Base-by-base conservation (phyloP, 2,113 vertebrate species). In the Tursiops truncatus region DNA sequence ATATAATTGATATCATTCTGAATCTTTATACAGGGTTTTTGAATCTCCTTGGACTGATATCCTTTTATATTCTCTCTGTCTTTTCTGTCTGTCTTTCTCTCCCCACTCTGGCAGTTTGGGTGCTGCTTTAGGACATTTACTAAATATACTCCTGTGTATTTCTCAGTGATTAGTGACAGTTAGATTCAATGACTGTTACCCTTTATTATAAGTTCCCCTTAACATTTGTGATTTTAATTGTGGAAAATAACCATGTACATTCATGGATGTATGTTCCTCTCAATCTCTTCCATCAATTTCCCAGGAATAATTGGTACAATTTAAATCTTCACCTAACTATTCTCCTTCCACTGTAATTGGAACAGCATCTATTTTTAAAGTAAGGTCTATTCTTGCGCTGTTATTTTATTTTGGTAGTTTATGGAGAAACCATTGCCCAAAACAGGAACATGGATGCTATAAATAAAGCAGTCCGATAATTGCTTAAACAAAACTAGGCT, bases 311-410 rank as follows among this genome's bases (percentile, higher is more conserved):
- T 20, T 84, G 73, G 41, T n/a, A 58, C 80, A 33, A 63, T 77
- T 84, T 91, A 84, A 87, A 88, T 71, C 74, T 88, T 82, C 3
- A 92, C 10, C 85, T 84, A 82, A 93, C 47, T 84, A 5, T 92
- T 84, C 58, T 67, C 56, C 26, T 95, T 92, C 93, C 60, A 44
- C 73, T 94, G 28, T 94, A 65, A 95, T 89, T 96, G 73, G 77
- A 58, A 31, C 77, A 31, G 28, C 4, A 89, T 25, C 96, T 97
- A 95, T 88, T 97, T 97, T 98, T 96, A 97, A 97, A 95, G 31
- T 63, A 90, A 96, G 67, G 58, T 53, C 85, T 95, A 80, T 76
- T 95, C 76, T 89, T 88, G 74, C 62, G 25, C 60, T n/a, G 15
- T 81, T 90, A 74, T 90, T 50, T 79, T 83, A 93, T 73, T 96